Evolutionary conservation across 2,797 vertebrate species (phyloP), one percentile per base, ranked within the genome.

Genomic region (Lithobates pipiens): DNA sequence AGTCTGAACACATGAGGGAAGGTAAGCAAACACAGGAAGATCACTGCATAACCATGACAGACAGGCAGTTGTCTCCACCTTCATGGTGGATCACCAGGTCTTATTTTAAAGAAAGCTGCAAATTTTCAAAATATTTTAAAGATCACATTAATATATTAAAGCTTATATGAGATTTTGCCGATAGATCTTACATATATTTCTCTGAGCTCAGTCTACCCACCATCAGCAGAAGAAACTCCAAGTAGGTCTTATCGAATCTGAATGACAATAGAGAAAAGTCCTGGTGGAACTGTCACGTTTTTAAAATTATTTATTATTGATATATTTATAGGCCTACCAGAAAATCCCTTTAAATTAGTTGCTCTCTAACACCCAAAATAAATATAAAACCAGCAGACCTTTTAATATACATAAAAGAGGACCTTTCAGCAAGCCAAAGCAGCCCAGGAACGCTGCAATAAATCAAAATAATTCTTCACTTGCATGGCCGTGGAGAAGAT

Each of bases 321-420:
- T 61, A 61, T 1, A 61, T 57, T 13, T 61, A 61, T 61, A 61
- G 54, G 8, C 54, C 23, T 18, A 61, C 54, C 21, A 23, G 54
- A 29, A 67, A 67, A 67, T 25, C 10, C 25, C 69, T 82, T 77
- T 84, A 84, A 80, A 80, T 67, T 29, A 73, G 25, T 32, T 61
- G 23, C 2, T 21, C 34, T 27, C 32, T 85, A 74, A 80, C 71
- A 63, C 63, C 57, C 11, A 67, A 74, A 81, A 50, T 57, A 72
- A 70, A 85, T 76, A 50, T 75, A 84, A 75, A 80, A 74, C 63
- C 71, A 83, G 65, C 61, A 84, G 76, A 76, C 76, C 81, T 86
- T 86, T 87, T 87, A 87, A 83, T 83, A 68, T 87, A 87, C 70
- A 80, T 80, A 87, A 87, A 83, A 71, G 42, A 68, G 69, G 57